Evolutionary conservation across 2,888 invertebrate species (phyloP).

Genomic region (Gastrophysa polygoni): DNA sequence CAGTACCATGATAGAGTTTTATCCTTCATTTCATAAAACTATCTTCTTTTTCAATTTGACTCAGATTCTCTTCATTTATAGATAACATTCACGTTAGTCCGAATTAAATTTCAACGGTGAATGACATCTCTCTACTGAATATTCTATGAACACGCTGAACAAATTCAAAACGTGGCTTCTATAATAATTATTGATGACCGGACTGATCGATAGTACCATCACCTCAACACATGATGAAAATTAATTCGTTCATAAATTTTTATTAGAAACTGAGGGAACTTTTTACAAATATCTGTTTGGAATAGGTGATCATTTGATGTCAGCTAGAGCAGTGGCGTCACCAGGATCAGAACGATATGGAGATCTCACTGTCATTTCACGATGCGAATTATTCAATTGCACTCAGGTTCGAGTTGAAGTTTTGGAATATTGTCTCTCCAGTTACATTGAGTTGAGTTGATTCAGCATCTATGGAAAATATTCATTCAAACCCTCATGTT

Average conservation of each 20-base stretch:
- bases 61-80: background rate
- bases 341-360: no score
- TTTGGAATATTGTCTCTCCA: no score
- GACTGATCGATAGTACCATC: constrained; percentile 16
- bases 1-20: no score
- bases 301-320: constrained; percentile 1
- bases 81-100: background rate
- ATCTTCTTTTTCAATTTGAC: no score
- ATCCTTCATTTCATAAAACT: no score
- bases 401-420: no score
- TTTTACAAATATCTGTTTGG: constrained; percentile 23
- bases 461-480: no score
- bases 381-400: no score
- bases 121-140: background rate
- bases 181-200: constrained; percentile 17
- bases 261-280: constrained; percentile 29
- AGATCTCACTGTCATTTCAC: no score
- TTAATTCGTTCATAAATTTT: constrained; percentile 27
- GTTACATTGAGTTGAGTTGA: no score
- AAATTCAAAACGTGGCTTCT: constrained; percentile 7
- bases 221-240: constrained; percentile 17
- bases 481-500: no score
- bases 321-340: background rate
- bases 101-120: background rate
- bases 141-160: constrained; percentile 13